These are phyloP conservation scores for Norana najaformis DNA, from an alignment of 2,888 invertebrate genomes.

Conservation along the genomic window DNA sequence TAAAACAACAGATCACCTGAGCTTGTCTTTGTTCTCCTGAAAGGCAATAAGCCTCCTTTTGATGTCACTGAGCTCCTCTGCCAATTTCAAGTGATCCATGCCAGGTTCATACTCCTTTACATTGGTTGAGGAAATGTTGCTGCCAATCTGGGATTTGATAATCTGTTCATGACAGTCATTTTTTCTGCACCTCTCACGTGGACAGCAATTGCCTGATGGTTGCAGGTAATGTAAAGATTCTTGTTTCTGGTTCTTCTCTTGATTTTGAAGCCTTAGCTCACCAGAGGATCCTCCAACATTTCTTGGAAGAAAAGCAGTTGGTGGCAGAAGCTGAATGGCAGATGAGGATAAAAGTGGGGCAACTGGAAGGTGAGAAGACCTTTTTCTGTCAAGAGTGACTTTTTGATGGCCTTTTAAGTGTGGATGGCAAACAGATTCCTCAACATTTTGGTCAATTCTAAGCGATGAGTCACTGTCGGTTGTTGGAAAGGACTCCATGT, in stretches of 20 bases:
- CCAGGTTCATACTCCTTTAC: slow-evolving; percentile 1
- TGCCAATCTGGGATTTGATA: neutral
- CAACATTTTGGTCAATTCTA: neutral
- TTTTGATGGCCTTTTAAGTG: neutral
- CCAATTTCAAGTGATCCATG: neutral
- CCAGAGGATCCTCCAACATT: neutral
- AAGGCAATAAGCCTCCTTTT: neutral
- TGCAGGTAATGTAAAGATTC: neutral
- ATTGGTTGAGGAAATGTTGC: neutral
- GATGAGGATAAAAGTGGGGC: neutral
- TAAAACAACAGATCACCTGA: neutral
- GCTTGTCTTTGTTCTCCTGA: slow-evolving; percentile 17
- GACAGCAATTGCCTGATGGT: neutral
- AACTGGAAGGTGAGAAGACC: neutral
- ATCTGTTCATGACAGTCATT: neutral
- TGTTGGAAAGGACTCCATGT: neutral
- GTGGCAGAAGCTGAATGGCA: slow-evolving; percentile 5
- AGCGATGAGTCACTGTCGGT: slow-evolving; percentile 19
- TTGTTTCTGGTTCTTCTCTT: neutral
- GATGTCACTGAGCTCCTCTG: neutral
- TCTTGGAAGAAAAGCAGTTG: neutral
- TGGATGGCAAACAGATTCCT: neutral
- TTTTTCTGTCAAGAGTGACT: neutral
- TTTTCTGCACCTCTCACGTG: neutral
- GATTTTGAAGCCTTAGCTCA: neutral